Evolutionary conservation across 2,797 vertebrate species (phyloP).

Genomic region (Gymnoscopelus microlampas): DNA sequence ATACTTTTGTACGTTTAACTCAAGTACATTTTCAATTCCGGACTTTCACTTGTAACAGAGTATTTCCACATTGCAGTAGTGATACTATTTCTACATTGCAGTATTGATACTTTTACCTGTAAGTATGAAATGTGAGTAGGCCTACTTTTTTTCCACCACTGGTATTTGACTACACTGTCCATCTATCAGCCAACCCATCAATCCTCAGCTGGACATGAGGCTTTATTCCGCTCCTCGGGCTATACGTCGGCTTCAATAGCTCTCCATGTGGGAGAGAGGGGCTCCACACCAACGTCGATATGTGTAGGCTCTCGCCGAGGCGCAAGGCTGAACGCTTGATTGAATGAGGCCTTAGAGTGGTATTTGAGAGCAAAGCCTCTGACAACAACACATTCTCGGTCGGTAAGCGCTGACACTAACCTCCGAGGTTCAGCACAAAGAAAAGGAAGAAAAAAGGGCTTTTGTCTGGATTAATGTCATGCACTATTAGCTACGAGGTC

Average conservation of each 20-base stretch:
- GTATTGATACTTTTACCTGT: no score
- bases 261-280: conserved; percentile 41
- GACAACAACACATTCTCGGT: conserved; percentile 53
- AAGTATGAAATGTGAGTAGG: no score
- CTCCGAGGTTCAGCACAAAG: conserved; percentile 39
- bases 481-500: conserved; percentile 45
- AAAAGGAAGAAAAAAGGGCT: conserved; percentile 9
- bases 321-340: conserved; percentile 64
- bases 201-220: conserved; percentile 56
- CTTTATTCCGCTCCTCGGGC: conserved; percentile 59
- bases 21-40: no score
- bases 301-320: conserved; percentile 50
- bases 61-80: no score
- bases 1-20: no score
- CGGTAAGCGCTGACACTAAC: conserved; percentile 49
- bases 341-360: conserved; percentile 70
- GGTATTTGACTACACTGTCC: neutral
- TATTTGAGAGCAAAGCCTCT: conserved; percentile 63
- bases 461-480: conserved; percentile 54
- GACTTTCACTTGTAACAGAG: no score
- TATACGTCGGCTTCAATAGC: conserved; percentile 53
- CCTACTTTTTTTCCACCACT: no score
- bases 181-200: conserved; percentile 31
- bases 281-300: conserved; percentile 59
- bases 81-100: no score